phyloP scores from a whole-genome alignment of 2,797 vertebrate genomes.

The Sorex maritimensis region DNA sequence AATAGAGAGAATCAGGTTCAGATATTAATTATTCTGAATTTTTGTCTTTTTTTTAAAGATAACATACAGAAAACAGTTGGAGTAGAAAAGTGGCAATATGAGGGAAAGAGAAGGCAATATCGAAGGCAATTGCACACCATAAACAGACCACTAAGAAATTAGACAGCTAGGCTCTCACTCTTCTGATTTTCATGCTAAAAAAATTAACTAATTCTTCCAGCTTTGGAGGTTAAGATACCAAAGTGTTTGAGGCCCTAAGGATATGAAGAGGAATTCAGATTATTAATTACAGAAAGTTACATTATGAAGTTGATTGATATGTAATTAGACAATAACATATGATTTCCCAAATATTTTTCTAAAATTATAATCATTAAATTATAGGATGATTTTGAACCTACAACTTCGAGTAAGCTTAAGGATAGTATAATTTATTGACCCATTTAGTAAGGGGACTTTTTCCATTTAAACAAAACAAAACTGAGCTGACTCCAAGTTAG shows the following conservation, averaged over 20 bases:
- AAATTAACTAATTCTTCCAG: background rate
- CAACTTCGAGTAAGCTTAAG: slow-evolving; percentile 24
- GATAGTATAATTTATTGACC: slow-evolving; percentile 46
- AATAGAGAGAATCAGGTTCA: background rate
- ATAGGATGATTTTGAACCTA: slow-evolving; percentile 27
- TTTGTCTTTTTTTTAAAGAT: too few species aligned
- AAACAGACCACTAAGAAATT: background rate
- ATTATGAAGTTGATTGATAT: slow-evolving; percentile 48
- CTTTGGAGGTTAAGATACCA: slow-evolving; percentile 30
- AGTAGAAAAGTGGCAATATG: background rate
- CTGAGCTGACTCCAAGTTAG: slow-evolving; percentile 13
- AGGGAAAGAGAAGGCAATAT: background rate
- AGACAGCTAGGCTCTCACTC: background rate
- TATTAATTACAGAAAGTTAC: slow-evolving; percentile 29
- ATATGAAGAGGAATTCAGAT: slow-evolving; percentile 35
- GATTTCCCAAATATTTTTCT: slow-evolving; percentile 2
- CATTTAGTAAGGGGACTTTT: slow-evolving; percentile 53
- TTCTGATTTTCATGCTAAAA: slow-evolving; percentile 38
- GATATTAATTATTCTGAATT: background rate
- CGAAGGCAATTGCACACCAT: background rate
- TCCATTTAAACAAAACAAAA: slow-evolving; percentile 54
- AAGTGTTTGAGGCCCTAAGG: background rate
- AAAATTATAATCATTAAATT: slow-evolving; percentile 40
- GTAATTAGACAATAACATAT: background rate
- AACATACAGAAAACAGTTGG: too few species aligned